These are phyloP conservation scores for Neelides sp. DNA, from an alignment of 1,140 invertebrate species.

Conservation along the genomic window DNA sequence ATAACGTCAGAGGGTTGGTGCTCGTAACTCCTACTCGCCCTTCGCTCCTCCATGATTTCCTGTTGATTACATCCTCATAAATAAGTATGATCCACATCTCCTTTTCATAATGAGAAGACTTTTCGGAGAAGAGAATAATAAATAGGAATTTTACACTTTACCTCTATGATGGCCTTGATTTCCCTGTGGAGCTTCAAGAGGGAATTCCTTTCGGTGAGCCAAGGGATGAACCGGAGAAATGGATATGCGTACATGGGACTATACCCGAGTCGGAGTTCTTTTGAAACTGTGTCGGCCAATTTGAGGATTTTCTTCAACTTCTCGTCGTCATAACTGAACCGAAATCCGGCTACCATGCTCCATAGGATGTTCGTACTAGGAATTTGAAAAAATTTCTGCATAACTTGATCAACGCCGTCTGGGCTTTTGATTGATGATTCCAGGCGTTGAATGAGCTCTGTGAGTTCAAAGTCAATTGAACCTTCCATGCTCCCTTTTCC, in stretches of 20 bases:
- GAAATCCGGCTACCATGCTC: constrained; percentile 33
- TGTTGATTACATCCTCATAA: no score
- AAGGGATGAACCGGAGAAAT: constrained; percentile 3
- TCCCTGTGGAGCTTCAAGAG: no score
- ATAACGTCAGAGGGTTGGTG: no score
- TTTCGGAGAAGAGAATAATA: no score
- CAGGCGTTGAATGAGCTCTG: neutral
- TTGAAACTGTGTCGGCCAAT: constrained; percentile 16
- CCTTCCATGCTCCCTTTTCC: constrained; percentile 8
- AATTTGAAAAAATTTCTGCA: constrained; percentile 29
- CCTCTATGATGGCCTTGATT: no score
- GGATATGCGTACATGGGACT: constrained; percentile 13
- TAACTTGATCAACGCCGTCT: neutral
- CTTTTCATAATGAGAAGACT: no score
- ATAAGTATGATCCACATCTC: no score
- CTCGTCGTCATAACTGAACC: constrained; percentile 5
- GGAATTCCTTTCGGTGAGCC: constrained; percentile 5
- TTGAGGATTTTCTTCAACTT: constrained; percentile 12
- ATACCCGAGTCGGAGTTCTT: neutral
- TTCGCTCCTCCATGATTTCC: no score
- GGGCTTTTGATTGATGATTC: neutral
- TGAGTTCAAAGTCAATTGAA: constrained; percentile 10
- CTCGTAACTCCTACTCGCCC: no score
- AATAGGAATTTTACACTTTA: no score
- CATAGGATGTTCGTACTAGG: constrained; percentile 36